phyloP scores from a whole-genome alignment of 2,888 invertebrate species.

The Ectemnius lituratus region DNA sequence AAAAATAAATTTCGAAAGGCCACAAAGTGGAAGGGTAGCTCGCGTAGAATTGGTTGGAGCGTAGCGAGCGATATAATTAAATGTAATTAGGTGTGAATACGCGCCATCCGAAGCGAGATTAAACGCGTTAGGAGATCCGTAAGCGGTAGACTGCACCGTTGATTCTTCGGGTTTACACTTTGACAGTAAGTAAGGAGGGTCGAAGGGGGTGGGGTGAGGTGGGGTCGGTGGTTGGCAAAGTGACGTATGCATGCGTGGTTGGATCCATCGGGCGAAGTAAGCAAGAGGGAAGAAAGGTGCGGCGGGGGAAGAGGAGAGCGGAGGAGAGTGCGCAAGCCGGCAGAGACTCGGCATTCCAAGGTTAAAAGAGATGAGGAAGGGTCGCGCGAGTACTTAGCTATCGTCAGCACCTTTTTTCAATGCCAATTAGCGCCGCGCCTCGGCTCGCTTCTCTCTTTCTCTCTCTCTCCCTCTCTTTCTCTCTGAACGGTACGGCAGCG shows the following conservation, averaged over 20 bases:
- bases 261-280: conserved; percentile 10
- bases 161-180: too few relatives aligned
- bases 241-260: conserved; percentile 20
- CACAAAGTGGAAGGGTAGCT: too few relatives aligned
- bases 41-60: too few relatives aligned
- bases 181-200: too few relatives aligned
- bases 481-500: conserved; percentile 8
- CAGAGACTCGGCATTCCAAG: conserved; percentile 30
- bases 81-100: too few relatives aligned
- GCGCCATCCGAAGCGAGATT: too few relatives aligned
- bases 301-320: too few relatives aligned
- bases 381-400: conserved; percentile 62
- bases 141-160: too few relatives aligned
- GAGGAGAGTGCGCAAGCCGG: too few relatives aligned
- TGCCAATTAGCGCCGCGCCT: conserved; percentile 71
- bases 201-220: background rate
- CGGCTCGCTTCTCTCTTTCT: conserved; percentile 51
- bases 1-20: too few relatives aligned
- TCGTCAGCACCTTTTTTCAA: conserved; percentile 74
- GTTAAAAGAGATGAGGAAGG: background rate
- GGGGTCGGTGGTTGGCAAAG: conserved; percentile 1
- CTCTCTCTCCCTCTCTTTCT: conserved; percentile 17
- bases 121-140: too few relatives aligned
- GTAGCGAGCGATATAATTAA: too few relatives aligned
- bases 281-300: conserved; percentile 4